Evolutionary conservation across 2,797 vertebrate genomes (phyloP).

Genomic region (Intellagama lesueurii): DNA sequence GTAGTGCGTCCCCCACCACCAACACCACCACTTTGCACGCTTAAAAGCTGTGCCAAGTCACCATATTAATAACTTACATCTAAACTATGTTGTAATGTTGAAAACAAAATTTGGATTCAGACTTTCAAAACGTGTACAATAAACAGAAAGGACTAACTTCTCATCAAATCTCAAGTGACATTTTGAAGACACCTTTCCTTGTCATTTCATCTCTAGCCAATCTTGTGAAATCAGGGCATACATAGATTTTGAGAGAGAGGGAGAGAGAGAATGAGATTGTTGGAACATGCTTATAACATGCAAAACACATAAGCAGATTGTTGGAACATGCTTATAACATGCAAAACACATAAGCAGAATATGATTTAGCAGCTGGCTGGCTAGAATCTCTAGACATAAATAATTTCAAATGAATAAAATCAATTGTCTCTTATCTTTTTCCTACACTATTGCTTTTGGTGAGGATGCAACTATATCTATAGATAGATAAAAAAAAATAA

Average conservation of each 20-base stretch:
- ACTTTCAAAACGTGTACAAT: conserved; percentile 4
- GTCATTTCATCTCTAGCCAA: conserved; percentile 14
- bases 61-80: accelerated
- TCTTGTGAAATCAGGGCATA: neutral
- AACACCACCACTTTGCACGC: neutral
- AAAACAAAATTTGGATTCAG: conserved; percentile 4
- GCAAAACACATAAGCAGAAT: no score
- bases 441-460: neutral
- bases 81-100: conserved; percentile 17
- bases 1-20: neutral
- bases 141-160: neutral
- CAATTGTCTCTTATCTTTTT: no score
- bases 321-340: neutral
- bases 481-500: no score
- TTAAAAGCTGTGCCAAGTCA: conserved; percentile 30
- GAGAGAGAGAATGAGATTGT: no score
- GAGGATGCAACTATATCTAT: no score
- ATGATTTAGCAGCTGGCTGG: neutral
- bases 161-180: neutral
- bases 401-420: neutral
- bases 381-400: neutral
- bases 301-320: no score
- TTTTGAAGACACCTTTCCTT: neutral
- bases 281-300: neutral
- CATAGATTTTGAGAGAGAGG: no score